Base-by-base conservation (phyloP, 2,888 invertebrate genomes). In the Abscondita cerata region DNA sequence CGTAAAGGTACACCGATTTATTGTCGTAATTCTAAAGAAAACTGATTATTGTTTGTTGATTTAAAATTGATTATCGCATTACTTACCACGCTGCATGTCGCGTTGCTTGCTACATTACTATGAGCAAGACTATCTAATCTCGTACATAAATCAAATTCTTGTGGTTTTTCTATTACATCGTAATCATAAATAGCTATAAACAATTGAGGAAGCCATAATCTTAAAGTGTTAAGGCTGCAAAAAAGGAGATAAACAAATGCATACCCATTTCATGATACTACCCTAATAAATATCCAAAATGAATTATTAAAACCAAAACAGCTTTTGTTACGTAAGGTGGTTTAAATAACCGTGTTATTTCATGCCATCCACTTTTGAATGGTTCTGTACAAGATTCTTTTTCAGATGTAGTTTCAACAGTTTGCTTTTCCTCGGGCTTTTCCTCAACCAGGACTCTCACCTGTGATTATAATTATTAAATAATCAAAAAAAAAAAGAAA, bases 121-220 rank as follows among this genome's bases (percentile, higher is more conserved):
- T 70, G 68, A 46, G 67, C 66, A 47, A 75, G 62, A 82, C 19
- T 91, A 90, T 73, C 70, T 59, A 79, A 67, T 80, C 83, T 82
- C 44, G 80, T 78, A 68, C 83, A 83, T 58, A 84, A 76, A 58
- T 77, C 78, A 18, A 52, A 19, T 38, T 41, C 50, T 13, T 60
- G 38, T 9, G 72, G 68, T 56, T 76, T 73, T 53, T 78, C 68
- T 19, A 68, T 62, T 19, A 64, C 41, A 53, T 76, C 68, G 63
- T 79, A 80, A 60, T 80, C 79, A 63, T 77, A 78, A 52, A 90
- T 87, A 76, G 90, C 89, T 54, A 90, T 87, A 68, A 94, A 93
- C 13, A 95, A 82, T 75, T 94, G 93, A 0, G 95, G 95, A 68
- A 94, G 85, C 94, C 95, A 95, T 31, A 95, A 83, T 12, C 93